A percentile compares a stretch with the other conserved stretches of the same genome.
Conservation (phyloP, 2,888 invertebrate genomes). For the Pheosia tremula region DNA sequence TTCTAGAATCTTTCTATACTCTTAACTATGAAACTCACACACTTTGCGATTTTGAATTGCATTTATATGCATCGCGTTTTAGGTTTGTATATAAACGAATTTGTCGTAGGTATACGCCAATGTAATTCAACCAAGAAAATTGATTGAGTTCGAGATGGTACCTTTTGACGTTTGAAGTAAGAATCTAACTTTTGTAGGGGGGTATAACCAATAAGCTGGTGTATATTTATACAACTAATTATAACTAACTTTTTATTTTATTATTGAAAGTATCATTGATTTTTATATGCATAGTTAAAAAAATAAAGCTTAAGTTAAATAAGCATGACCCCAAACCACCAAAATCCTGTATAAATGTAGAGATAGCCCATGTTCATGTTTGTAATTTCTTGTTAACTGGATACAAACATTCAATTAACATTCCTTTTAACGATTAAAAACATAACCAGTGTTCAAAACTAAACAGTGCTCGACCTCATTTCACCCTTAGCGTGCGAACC, state of each 20-base stretch:
- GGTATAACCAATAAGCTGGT: slow-evolving; percentile 30
- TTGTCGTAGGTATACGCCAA: slow-evolving; percentile 8
- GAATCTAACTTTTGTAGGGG: slow-evolving; percentile 33
- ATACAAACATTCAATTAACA: neutral
- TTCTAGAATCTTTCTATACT: slow-evolving; percentile 20
- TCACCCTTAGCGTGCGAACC: slow-evolving; percentile 8
- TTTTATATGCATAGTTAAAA: neutral
- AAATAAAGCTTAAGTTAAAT: neutral
- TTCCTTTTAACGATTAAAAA: neutral
- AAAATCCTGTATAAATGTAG: neutral
- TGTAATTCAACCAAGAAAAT: slow-evolving; percentile 13
- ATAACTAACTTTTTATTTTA: slow-evolving; percentile 56
- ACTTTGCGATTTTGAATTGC: neutral
- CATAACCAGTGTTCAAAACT: neutral
- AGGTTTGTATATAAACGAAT: slow-evolving; percentile 7
- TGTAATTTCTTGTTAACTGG: neutral
- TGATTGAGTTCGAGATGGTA: slow-evolving; percentile 23
- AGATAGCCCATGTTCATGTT: neutral
- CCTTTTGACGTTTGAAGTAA: slow-evolving; percentile 10
- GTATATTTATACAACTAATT: slow-evolving; percentile 43
- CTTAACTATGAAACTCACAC: slow-evolving; percentile 12
- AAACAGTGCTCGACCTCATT: slow-evolving; percentile 16
- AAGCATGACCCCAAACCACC: neutral
- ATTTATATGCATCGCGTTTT: slow-evolving; percentile 19
- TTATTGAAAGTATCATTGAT: slow-evolving; percentile 40